Percentiles rank a stretch among this genome's conserved stretches.
phyloP scores from a whole-genome alignment of 2,888 invertebrate species.

The Chalcis sispes region DNA sequence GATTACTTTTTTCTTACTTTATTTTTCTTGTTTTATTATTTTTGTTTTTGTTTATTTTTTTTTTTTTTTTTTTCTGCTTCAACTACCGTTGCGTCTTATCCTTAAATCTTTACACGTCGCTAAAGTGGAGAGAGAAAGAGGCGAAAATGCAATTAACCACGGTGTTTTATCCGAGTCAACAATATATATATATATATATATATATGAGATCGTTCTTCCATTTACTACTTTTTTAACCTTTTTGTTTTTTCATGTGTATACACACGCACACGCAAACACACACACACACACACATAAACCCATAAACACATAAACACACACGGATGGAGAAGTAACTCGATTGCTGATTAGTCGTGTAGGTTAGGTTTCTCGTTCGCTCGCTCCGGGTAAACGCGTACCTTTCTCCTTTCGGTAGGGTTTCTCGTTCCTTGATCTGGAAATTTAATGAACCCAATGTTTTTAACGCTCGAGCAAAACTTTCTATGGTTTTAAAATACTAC shows the following conservation, averaged over 20 bases:
- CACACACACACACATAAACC: conserved; percentile 24
- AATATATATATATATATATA: not conserved
- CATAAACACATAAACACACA: not conserved
- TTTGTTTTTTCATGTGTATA: not conserved
- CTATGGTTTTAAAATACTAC: too few relatives aligned
- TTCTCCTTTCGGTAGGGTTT: conserved; percentile 18
- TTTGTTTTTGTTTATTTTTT: too few relatives aligned
- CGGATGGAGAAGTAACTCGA: too few relatives aligned
- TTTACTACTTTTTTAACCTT: not conserved
- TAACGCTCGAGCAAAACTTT: not conserved
- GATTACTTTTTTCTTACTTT: not conserved
- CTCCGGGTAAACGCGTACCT: not conserved
- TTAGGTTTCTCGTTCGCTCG: conserved; percentile 37
- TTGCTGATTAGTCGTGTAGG: conserved; percentile 18
- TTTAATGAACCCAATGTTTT: not conserved
- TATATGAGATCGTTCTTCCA: too few relatives aligned
- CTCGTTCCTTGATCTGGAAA: not conserved
- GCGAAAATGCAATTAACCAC: not conserved
- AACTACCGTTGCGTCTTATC: too few relatives aligned
- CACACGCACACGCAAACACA: not conserved
- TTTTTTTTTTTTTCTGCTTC: conserved; percentile 13
- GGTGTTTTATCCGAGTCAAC: not conserved
- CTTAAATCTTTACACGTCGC: too few relatives aligned
- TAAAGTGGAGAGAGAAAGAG: too few relatives aligned
- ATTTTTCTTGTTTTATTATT: too few relatives aligned